These are phyloP conservation scores for Stegodyphus dumicola DNA, from an alignment of 1,140 invertebrate genomes.

Conservation along the genomic window DNA sequence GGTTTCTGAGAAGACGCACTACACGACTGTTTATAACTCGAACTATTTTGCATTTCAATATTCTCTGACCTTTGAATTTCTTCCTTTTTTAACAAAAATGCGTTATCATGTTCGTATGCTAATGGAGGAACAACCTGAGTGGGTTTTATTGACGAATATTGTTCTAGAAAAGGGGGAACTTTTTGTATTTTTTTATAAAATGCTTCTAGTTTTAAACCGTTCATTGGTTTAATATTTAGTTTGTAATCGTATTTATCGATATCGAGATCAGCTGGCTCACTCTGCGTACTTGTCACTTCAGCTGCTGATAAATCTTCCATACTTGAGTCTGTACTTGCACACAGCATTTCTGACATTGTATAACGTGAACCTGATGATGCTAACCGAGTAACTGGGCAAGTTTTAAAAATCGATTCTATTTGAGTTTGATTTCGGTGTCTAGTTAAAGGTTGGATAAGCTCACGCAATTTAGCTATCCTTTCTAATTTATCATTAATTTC, in stretches of 20 bases:
- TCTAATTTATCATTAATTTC: slow-evolving; percentile 44
- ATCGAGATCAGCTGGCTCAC: slow-evolving; percentile 61
- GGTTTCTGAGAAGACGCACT: not conserved
- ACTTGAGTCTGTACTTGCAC: slow-evolving; percentile 39
- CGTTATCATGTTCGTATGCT: slow-evolving; percentile 44
- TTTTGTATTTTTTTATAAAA: slow-evolving; percentile 61
- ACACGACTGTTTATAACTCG: slow-evolving; percentile 15
- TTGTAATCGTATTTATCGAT: slow-evolving; percentile 58
- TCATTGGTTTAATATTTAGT: slow-evolving; percentile 62
- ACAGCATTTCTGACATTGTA: slow-evolving; percentile 50
- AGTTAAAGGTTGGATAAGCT: slow-evolving; percentile 43
- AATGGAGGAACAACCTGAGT: slow-evolving; percentile 58
- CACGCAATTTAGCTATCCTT: slow-evolving; percentile 46
- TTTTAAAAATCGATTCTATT: slow-evolving; percentile 52
- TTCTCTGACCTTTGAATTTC: slow-evolving; percentile 39
- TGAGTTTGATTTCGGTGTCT: slow-evolving; percentile 50
- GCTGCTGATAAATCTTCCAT: slow-evolving; percentile 49
- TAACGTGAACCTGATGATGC: slow-evolving; percentile 21
- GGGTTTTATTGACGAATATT: slow-evolving; percentile 51
- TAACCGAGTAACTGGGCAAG: slow-evolving; percentile 30
- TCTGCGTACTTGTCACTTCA: slow-evolving; percentile 58
- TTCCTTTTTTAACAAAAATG: slow-evolving; percentile 37
- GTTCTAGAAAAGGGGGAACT: slow-evolving; percentile 57
- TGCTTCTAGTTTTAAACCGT: slow-evolving; percentile 59
- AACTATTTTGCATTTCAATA: slow-evolving; percentile 1